Percentiles rank a stretch among this genome's conserved stretches.
These are phyloP conservation scores for Casuarius casuarius DNA, from an alignment of 2,113 vertebrate genomes.

Conservation along the genomic window DNA sequence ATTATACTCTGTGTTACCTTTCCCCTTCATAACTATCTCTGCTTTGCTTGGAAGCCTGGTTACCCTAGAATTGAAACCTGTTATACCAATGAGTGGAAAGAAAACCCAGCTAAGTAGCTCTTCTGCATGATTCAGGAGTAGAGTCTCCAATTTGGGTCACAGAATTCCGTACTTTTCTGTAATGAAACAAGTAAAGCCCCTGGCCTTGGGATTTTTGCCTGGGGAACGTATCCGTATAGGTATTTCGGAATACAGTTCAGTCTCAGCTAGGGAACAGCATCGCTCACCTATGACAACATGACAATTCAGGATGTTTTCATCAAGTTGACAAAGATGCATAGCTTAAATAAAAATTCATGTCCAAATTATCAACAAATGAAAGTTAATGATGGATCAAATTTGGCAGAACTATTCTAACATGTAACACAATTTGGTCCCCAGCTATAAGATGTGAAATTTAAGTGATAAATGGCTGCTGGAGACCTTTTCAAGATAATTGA, in stretches of 20 bases:
- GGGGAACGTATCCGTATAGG: neutral
- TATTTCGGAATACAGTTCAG: neutral
- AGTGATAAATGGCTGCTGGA: constrained; percentile 11
- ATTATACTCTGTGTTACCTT: neutral
- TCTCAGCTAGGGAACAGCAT: neutral
- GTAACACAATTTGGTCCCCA: neutral
- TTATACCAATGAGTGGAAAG: neutral
- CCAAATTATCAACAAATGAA: constrained; percentile 64
- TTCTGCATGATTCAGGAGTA: neutral
- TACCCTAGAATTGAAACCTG: neutral
- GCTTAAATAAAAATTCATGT: constrained; percentile 56
- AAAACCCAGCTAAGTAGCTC: neutral
- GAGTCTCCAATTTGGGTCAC: neutral
- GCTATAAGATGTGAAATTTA: constrained; percentile 13
- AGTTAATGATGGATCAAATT: constrained; percentile 68
- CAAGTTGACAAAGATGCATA: constrained; percentile 54
- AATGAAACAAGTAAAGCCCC: neutral
- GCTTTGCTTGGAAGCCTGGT: neutral
- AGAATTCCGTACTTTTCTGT: neutral
- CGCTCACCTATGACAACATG: neutral
- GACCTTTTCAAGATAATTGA: constrained; percentile 56
- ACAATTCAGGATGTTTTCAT: constrained; percentile 11
- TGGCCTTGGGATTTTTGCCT: neutral
- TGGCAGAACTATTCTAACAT: constrained; percentile 43
- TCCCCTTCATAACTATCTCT: neutral